Base-by-base conservation (phyloP, 1,140 invertebrate species). In the Drosophila lini region DNA sequence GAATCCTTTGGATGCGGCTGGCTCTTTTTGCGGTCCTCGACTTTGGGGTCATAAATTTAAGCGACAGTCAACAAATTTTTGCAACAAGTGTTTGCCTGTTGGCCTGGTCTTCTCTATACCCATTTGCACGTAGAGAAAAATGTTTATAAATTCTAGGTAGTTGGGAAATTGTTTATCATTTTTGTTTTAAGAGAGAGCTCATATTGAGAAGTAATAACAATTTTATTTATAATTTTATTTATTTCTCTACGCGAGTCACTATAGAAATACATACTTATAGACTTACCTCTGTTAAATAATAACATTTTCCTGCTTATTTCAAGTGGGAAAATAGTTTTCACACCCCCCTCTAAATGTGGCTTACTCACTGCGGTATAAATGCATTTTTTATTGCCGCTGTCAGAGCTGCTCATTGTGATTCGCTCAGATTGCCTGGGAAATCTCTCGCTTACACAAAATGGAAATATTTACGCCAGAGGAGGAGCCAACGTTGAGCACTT, bases 31-130 rank as follows among this genome's bases (percentile, higher is more conserved):
- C 34, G 32, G 53, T 50, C 60, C 32, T 22, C 60, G 48, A n/a
- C 42, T 59, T 76, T 58, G 71, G 65, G 82, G 89, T 78, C 79
- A 92, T 92, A 92, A 91, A 92, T 92, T 91, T 76, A 67, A 82
- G 85, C 83, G 80, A 92, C 76, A 81, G 89, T 91, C 89, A 90
- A 91, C 89, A 91, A 91, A 88, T 86, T 86, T 68, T 81, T 55
- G 91, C 91, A 92, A 92, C 89, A 92, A 92, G 91, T 92, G 83
- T 78, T 74, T 88, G 60, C 61, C 62, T 60, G 60, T 61, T 58
- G 42, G 76, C 16, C 42, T 68, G 70, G 56, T 16, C 53, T 48
- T 25, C 28, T 44, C 36, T 10, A 5, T 40, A 19, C 11, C 44
- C 13, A 44, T 36, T 42, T 42, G 48, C 41, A 60, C 40, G 38